Conservation (phyloP, 2,888 invertebrate species). For the Scaptomyza polygonia region DNA sequence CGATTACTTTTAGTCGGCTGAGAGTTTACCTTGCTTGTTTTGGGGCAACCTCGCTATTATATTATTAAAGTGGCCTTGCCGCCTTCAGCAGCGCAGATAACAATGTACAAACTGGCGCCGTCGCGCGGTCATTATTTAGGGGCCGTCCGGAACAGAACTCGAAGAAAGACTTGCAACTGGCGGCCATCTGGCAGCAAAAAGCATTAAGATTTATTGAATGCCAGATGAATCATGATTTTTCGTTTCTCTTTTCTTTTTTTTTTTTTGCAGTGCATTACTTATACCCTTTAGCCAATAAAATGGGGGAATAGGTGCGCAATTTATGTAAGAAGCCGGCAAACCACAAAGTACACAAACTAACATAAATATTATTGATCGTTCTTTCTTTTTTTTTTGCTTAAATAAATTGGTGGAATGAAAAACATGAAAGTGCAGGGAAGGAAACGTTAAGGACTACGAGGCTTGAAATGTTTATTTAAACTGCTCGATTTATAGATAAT, state of each 20-base stretch:
- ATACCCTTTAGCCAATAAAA: conserved; percentile 4
- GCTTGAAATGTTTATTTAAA: no score
- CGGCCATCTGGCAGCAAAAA: conserved; percentile 57
- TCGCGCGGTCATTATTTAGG: conserved; percentile 70
- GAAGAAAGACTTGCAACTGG: conserved; percentile 32
- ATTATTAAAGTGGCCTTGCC: neutral
- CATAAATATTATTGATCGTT: conserved; percentile 1
- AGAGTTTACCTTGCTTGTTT: conserved; percentile 51
- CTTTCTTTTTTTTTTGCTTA: no score
- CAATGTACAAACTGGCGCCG: conserved; percentile 75
- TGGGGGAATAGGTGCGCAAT: neutral
- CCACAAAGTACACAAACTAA: neutral
- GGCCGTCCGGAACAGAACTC: conserved; percentile 58
- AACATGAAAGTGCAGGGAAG: no score
- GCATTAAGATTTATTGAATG: conserved; percentile 74
- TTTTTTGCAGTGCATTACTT: neutral
- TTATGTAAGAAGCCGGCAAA: neutral
- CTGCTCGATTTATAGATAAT: no score
- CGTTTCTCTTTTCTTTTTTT: conserved; percentile 37
- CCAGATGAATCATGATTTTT: conserved; percentile 58
- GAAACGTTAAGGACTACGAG: no score
- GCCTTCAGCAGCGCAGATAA: conserved; percentile 57
- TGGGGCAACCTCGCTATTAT: neutral
- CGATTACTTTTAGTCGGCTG: conserved; percentile 14
- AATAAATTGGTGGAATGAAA: no score